Percentiles rank a stretch among this genome's conserved stretches.
phyloP scores from a whole-genome alignment of 2,113 vertebrate species.

The Pseudopipra pipra region DNA sequence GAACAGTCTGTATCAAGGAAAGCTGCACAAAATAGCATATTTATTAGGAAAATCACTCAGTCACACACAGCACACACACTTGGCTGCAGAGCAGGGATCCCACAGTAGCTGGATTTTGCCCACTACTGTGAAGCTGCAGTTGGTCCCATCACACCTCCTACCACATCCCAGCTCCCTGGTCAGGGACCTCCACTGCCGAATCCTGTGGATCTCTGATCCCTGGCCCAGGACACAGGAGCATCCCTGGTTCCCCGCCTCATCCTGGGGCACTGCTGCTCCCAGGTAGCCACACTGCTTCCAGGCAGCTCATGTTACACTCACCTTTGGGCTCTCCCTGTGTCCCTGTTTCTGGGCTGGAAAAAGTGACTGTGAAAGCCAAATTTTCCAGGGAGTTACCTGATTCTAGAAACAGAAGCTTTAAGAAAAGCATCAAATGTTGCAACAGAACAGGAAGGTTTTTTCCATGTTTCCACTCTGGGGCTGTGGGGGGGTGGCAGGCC shows the following conservation, averaged over 20 bases:
- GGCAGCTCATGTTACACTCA: background rate
- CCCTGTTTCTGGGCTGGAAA: background rate
- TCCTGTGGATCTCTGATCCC: background rate
- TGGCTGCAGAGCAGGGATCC: background rate
- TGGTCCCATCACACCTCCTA: background rate
- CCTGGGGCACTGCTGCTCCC: background rate
- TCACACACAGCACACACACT: background rate
- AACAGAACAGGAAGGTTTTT: background rate
- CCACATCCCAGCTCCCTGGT: accelerated
- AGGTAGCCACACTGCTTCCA: background rate
- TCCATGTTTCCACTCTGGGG: background rate
- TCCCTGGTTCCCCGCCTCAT: background rate
- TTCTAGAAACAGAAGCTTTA: background rate
- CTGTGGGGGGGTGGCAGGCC: background rate
- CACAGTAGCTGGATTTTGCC: background rate
- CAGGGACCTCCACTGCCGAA: background rate
- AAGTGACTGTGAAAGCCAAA: background rate
- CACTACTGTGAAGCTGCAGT: background rate
- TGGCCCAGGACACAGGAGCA: background rate
- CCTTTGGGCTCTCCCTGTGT: background rate
- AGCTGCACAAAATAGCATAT: background rate
- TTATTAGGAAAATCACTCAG: background rate
- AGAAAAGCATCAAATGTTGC: background rate
- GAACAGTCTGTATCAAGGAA: background rate
- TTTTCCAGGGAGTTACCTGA: background rate